Evolutionary conservation across 2,797 vertebrate species (phyloP).

Genomic region (Gastrophryne carolinensis): DNA sequence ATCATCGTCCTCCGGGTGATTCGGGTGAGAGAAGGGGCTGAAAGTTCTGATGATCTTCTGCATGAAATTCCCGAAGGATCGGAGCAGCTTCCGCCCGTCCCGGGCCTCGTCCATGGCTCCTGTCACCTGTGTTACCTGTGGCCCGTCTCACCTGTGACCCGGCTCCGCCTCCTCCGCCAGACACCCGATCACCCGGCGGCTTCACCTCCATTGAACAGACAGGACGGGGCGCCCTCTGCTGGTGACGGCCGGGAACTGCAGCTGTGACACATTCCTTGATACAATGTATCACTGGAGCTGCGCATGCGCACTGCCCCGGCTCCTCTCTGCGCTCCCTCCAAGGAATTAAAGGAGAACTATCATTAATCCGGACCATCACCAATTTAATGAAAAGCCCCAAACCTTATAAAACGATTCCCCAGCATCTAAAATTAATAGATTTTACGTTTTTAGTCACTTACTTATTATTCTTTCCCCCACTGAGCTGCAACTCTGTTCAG

Average conservation of each 20-base stretch:
- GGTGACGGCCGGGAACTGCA: constrained; percentile 11
- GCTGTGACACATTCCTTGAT: not conserved
- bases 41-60: constrained; percentile 62
- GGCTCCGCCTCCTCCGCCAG: constrained; percentile 56
- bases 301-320: too few relatives aligned
- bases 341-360: too few relatives aligned
- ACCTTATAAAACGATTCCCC: too few relatives aligned
- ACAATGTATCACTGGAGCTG: constrained; percentile 13
- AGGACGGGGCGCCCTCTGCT: constrained; percentile 32
- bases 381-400: too few relatives aligned
- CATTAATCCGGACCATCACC: too few relatives aligned
- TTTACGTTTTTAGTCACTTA: too few relatives aligned
- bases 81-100: constrained; percentile 14
- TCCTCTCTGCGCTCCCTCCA: too few relatives aligned
- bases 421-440: too few relatives aligned
- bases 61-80: constrained; percentile 34
- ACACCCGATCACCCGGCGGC: constrained; percentile 59
- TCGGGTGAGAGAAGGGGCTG: constrained; percentile 74
- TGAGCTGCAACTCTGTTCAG: too few relatives aligned
- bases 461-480: too few relatives aligned
- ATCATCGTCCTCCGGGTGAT: constrained; percentile 76
- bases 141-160: constrained; percentile 50
- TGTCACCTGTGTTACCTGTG: constrained; percentile 27
- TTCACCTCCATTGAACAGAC: constrained; percentile 52
- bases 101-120: constrained; percentile 34